phyloP scores from a whole-genome alignment of 2,797 vertebrate genomes.

The Uromys caudimaculatus region DNA sequence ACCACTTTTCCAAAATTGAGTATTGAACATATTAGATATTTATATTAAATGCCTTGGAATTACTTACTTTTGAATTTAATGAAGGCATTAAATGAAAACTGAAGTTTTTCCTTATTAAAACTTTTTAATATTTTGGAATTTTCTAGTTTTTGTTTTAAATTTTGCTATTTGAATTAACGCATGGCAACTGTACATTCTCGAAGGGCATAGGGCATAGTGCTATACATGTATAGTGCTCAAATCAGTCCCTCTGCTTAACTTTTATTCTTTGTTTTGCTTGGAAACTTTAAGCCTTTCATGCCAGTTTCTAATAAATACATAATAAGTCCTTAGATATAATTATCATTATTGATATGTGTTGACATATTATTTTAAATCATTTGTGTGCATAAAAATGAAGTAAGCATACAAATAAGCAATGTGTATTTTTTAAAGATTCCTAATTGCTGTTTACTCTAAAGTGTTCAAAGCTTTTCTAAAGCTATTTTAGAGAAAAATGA shows the following conservation, averaged over 20 bases:
- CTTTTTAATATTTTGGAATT: background rate
- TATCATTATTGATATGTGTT: background rate
- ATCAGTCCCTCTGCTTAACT: background rate
- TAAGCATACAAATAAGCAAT: conserved; percentile 22
- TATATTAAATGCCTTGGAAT: conserved; percentile 41
- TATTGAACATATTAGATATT: background rate
- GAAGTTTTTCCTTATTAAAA: background rate
- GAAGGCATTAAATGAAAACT: background rate
- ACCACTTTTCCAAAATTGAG: conserved; percentile 35
- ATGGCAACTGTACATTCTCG: background rate
- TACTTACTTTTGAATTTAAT: conserved; percentile 9
- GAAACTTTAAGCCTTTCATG: background rate
- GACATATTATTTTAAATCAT: conserved; percentile 16
- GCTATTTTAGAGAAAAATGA: background rate
- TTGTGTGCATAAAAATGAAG: background rate
- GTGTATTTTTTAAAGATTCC: background rate
- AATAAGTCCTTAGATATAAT: background rate
- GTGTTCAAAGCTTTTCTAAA: background rate
- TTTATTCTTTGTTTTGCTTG: background rate
- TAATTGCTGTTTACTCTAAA: conserved; percentile 11
- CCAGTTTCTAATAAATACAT: background rate
- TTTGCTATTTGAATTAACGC: background rate
- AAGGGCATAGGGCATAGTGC: background rate
- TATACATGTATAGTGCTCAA: background rate
- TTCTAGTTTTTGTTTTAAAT: background rate